Evolutionary conservation across 2,888 invertebrate species (phyloP).

Genomic region (Drosophila barbarae): DNA sequence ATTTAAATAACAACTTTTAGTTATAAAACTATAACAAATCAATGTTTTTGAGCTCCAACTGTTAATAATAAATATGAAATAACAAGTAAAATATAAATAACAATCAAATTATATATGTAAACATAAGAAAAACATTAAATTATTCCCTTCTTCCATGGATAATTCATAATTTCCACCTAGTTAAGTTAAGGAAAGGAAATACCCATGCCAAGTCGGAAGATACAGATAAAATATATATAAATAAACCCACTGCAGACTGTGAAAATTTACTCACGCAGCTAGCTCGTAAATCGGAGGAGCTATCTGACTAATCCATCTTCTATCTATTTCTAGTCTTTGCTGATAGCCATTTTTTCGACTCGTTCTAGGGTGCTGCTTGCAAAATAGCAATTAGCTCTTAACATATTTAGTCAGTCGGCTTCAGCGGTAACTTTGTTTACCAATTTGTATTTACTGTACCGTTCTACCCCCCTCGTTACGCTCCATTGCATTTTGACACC

Average conservation of each 20-base stretch:
- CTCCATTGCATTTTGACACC: slow-evolving; percentile 54
- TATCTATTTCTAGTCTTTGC: slow-evolving; percentile 20
- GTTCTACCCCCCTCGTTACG: slow-evolving; percentile 30
- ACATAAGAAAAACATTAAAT: background rate
- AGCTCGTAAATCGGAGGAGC: slow-evolving; percentile 30
- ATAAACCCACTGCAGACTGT: slow-evolving; percentile 21
- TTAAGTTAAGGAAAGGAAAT: slow-evolving; percentile 9
- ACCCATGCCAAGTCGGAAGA: background rate
- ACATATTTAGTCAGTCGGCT: slow-evolving; percentile 14
- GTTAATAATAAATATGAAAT: background rate
- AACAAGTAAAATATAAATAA: background rate
- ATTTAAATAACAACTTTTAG: background rate
- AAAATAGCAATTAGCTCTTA: slow-evolving; percentile 23
- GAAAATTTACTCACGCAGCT: slow-evolving; percentile 19
- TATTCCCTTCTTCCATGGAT: background rate
- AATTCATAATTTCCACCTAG: background rate
- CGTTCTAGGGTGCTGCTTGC: slow-evolving; percentile 36
- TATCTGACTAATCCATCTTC: slow-evolving; percentile 27
- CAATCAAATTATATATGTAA: background rate
- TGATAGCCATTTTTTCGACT: slow-evolving; percentile 15
- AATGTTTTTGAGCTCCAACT: background rate
- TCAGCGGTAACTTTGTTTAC: slow-evolving; percentile 36
- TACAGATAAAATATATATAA: slow-evolving; percentile 21
- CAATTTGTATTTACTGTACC: slow-evolving; percentile 17
- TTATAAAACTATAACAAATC: background rate